Conservation (phyloP, 2,888 invertebrate species). For the Druceiella hillmani region DNA sequence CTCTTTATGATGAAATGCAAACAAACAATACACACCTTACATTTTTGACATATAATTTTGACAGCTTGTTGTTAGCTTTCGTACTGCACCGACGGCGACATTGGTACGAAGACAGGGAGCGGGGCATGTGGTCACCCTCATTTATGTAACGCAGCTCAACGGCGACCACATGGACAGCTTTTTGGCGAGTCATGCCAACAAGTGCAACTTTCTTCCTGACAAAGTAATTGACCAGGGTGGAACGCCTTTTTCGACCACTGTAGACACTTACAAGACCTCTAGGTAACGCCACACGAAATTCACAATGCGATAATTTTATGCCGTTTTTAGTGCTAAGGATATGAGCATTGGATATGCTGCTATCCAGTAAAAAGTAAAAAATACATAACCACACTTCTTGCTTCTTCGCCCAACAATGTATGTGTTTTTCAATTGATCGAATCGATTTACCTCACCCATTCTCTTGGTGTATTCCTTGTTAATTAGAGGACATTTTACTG, state of each 20-base stretch:
- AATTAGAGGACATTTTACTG: conserved; percentile 2
- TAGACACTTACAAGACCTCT: neutral
- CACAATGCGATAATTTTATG: conserved; percentile 1
- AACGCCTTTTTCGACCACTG: too few relatives aligned
- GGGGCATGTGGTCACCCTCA: conserved; percentile 6
- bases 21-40: too few relatives aligned
- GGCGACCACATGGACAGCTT: conserved; percentile 3
- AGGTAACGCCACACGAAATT: neutral
- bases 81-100: conserved; percentile 5
- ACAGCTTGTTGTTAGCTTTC: conserved; percentile 3
- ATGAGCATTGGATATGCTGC: neutral
- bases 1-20: too few relatives aligned
- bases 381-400: conserved; percentile 1
- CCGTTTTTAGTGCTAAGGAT: neutral
- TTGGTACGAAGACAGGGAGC: conserved; percentile 2
- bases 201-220: neutral
- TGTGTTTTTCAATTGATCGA: neutral
- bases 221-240: neutral
- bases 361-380: conserved; percentile 2
- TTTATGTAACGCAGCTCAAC: conserved; percentile 4
- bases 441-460: too few relatives aligned
- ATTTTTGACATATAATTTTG: conserved; percentile 1
- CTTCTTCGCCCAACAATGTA: neutral
- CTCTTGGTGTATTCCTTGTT: too few relatives aligned
- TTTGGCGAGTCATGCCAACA: neutral